Base-by-base conservation (phyloP, 2,797 vertebrate species). In the Chelonia mydas region DNA sequence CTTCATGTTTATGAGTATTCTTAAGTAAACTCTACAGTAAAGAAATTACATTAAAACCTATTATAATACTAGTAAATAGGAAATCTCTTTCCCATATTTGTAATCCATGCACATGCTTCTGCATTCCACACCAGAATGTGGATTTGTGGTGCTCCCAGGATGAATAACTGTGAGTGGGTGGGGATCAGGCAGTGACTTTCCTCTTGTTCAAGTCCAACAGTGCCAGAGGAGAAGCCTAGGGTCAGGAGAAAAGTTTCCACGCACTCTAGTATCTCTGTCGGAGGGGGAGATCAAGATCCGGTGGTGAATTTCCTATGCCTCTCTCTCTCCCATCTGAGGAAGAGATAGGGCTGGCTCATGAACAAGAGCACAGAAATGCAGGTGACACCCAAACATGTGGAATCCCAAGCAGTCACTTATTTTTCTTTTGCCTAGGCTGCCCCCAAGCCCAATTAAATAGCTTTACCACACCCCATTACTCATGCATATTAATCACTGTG, bases 261-360 rank as follows among this genome's bases (percentile, higher is more conserved):
- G 8, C 0, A 0, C 45, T 77, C 16, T 1, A 0, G 5, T 55
- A n/a, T 12, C 51, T 91, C n/a, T 90, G 17, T 57, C n/a, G 6
- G 78, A 90, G 59, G 45, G 41, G 10, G 27, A 89, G 3, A 77
- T 86, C n/a, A 28, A 72, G 57, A 53, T 85, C 83, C 53, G 15
- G 9, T 55, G 49, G 41, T 10, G 79, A 84, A 78, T 80, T 94
- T 91, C 82, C 27, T 3, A 54, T 83, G 61, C 28, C 79, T 54
- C 81, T 84, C 41, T 51, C 50, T 1, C 0, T 50, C 72, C 81
- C 87, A 41, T 6, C 78, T 76, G 50, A 17, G 37, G 53, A 89
- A 45, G 10, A 61, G 65, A 33, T 61, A 41, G 28, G n/a, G 53
- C 55, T 65, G 81, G 21, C 9, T 94, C 11, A 10, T 61, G 77